Evolutionary conservation across 2,797 vertebrate genomes (phyloP).

Genomic region (Falco cherrug): DNA sequence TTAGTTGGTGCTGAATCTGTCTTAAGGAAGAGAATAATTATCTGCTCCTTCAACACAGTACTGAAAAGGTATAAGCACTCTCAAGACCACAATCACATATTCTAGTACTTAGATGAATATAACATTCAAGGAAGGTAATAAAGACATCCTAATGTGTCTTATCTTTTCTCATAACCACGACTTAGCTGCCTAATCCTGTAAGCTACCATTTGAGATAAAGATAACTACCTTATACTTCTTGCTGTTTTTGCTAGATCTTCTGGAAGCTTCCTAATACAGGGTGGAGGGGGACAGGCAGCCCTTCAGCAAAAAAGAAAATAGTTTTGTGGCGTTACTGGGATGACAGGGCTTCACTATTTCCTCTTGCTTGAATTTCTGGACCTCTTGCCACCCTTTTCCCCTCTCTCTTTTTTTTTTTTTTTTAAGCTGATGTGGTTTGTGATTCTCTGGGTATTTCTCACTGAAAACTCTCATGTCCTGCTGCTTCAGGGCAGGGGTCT

Average conservation of each 20-base stretch:
- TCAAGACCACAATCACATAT: conserved; percentile 14
- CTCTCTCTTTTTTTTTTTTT: fast-evolving
- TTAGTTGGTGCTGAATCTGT: not conserved
- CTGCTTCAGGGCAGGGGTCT: not conserved
- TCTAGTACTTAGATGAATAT: conserved; percentile 12
- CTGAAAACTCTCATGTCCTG: not conserved
- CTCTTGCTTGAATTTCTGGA: not conserved
- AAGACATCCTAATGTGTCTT: conserved; percentile 34
- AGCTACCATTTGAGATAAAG: conserved; percentile 43
- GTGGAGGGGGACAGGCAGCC: not conserved
- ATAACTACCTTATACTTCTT: not conserved
- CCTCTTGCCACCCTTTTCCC: not conserved
- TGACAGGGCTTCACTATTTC: not conserved
- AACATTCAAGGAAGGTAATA: conserved; percentile 17
- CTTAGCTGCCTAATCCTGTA: conserved; percentile 35
- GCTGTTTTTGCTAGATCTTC: conserved; percentile 18
- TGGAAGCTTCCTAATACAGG: not conserved
- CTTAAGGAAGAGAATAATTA: conserved; percentile 22
- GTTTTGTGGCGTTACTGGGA: fast-evolving
- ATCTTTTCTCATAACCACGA: conserved; percentile 21
- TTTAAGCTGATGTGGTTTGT: not conserved
- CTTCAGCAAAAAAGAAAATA: not conserved
- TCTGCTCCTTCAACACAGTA: not conserved
- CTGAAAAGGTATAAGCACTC: conserved; percentile 37
- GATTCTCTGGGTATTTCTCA: not conserved